Conservation (phyloP, 2,113 vertebrate species). For the Clarias gariepinus region DNA sequence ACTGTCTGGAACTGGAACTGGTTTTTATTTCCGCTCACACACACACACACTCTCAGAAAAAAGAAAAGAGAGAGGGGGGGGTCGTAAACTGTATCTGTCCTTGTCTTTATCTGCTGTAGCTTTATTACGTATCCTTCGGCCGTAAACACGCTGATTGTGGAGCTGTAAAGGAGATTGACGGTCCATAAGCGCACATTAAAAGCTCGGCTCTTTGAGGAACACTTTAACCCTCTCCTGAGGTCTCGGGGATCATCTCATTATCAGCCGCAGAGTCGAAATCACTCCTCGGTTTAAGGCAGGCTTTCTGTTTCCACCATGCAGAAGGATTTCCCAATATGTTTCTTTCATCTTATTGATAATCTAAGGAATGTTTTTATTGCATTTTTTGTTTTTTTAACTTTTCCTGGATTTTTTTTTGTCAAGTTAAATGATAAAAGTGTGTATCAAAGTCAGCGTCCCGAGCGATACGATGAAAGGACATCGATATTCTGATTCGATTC, state of each 20-base stretch:
- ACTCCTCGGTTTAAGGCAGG: too few relatives aligned
- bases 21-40: background rate
- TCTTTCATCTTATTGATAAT: too few relatives aligned
- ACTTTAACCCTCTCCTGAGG: background rate
- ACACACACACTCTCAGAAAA: background rate
- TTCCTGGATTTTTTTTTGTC: too few relatives aligned
- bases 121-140: background rate
- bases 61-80: background rate
- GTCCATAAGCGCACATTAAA: background rate
- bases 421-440: too few relatives aligned
- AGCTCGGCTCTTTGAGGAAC: background rate
- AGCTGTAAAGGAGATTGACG: background rate
- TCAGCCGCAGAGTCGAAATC: background rate
- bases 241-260: background rate
- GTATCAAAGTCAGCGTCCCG: too few relatives aligned
- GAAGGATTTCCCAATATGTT: too few relatives aligned
- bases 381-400: too few relatives aligned
- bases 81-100: background rate
- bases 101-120: background rate
- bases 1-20: too few relatives aligned
- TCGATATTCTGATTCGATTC: too few relatives aligned
- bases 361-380: too few relatives aligned
- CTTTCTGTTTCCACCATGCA: too few relatives aligned
- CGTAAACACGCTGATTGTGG: background rate
- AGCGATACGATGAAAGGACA: too few relatives aligned